Base-by-base conservation (phyloP, 2,888 invertebrate genomes). In the Rhagium mordax region DNA sequence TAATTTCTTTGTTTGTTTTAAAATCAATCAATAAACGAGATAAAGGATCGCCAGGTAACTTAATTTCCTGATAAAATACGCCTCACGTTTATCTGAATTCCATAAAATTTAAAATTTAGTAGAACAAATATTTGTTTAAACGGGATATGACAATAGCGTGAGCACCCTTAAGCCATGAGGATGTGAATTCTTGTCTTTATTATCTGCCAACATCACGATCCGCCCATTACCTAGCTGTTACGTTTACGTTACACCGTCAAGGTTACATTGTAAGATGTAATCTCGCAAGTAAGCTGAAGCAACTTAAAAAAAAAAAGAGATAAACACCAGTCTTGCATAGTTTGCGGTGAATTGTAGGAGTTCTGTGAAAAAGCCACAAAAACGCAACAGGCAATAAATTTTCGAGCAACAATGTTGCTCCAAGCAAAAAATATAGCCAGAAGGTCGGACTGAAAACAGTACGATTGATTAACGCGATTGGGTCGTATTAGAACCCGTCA, bases 201-300 rank as follows among this genome's bases (percentile, higher is more conserved):
- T 57, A 57, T 57, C 27, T 27, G 57, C 57, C 27, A 57, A n/a
- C n/a, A 57, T 57, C 27, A 57, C 57, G 57, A 57, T 57, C 15
- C 24, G 3, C 13, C 27, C 57, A 57, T 24, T 57, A 57, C 24
- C 57, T 21, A 57, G 27, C 15, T 57, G 24, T 57, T 57, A 27
- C 20, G 20, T 53, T 57, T 57, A 27, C 20, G 20, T 53, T 57
- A 57, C 27, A 24, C 27, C 27, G 4, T 27, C 57, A 57, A 57
- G 57, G 57, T 57, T 57, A 27, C n/a, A 13, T 57, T 57, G 15
- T 57, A 57, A 57, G 57, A 57, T 57, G 27, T 3, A 7, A 57
- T 57, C 57, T 57, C 57, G 4, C 8, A 53, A 53, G 21, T 20
- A 53, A 20, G 53, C 18, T 33, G 29, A 8, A 8, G 8, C 29